Base-by-base conservation (phyloP, 1,140 invertebrate species). In the Leptinotarsa undecemlineata region DNA sequence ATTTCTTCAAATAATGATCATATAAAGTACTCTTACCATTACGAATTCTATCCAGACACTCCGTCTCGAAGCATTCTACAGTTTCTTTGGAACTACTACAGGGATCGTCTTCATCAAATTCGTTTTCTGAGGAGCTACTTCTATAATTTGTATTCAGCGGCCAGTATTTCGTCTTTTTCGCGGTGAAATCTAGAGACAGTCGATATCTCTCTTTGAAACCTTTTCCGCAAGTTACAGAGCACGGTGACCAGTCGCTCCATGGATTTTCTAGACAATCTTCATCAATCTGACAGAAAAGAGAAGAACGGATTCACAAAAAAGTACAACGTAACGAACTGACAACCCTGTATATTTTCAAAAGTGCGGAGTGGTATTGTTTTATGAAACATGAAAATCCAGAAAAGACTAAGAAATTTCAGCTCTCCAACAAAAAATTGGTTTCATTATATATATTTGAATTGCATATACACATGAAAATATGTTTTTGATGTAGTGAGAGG, bases 241-340 rank as follows among this genome's bases (percentile, higher is more conserved):
- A 92, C 0, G 90, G 90, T 0, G 89, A 89, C 90, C 90, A 92
- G 61, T 90, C 85, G 14, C 88, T 88, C 90, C 90, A 91, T 0
- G 75, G 62, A 57, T 72, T 78, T 51, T 81, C 71, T n/a, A 74
- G 78, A 63, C 83, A 84, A 47, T 82, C 75, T 66, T 73, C 42
- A 23, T 48, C n/a, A 17, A 48, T 14, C 68, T 70, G 42, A 42
- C 2, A 42, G 33, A 11, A 42, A 42, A 42, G 8, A 42, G 8
- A 42, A 42, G 33, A 3, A 42, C 2, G 6, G 8, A 42, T 42
- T 42, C 33, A 42, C 8, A 42, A 42, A 42, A 33, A 42, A 11
- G 1, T 11, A 42, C 8, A 42, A 42, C 11, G 33, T 42, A 0
- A 42, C 2, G 2, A 42, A 42, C 8, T 42, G 8, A 33, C 5